Evolutionary conservation across 1,140 invertebrate species (phyloP).

Genomic region (Capitella teleta): DNA sequence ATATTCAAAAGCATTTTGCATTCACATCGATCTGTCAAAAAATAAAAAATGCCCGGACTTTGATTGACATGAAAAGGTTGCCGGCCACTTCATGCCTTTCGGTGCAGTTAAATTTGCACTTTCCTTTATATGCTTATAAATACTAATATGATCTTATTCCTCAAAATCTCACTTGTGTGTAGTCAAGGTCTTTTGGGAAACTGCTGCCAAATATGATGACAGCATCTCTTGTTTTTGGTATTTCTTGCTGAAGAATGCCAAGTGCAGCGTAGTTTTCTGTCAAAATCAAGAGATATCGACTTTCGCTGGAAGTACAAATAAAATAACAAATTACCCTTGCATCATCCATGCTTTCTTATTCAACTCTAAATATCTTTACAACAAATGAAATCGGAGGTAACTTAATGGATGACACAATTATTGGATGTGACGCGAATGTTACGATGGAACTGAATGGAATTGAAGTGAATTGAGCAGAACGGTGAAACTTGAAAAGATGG

Average conservation of each 20-base stretch:
- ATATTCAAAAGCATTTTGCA: too few species aligned
- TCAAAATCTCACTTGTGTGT: conserved; percentile 30
- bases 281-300: conserved; percentile 29
- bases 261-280: conserved; percentile 33
- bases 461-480: not conserved
- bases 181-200: conserved; percentile 34
- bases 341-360: not conserved
- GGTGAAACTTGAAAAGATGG: not conserved
- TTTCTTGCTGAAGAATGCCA: conserved; percentile 25
- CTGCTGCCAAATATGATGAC: conserved; percentile 34
- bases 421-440: not conserved
- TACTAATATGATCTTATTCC: too few species aligned
- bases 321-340: not conserved
- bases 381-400: not conserved
- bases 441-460: not conserved
- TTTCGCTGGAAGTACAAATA: conserved; percentile 21
- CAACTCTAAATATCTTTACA: not conserved
- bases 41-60: not conserved
- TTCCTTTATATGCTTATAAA: too few species aligned
- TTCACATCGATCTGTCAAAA: too few species aligned
- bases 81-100: not conserved
- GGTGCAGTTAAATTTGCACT: too few species aligned
- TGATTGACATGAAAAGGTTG: not conserved
- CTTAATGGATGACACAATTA: not conserved
- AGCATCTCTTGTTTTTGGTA: conserved; percentile 18